These are phyloP conservation scores for Acleris literana DNA, from an alignment of 2,888 invertebrate genomes.

Conservation along the genomic window DNA sequence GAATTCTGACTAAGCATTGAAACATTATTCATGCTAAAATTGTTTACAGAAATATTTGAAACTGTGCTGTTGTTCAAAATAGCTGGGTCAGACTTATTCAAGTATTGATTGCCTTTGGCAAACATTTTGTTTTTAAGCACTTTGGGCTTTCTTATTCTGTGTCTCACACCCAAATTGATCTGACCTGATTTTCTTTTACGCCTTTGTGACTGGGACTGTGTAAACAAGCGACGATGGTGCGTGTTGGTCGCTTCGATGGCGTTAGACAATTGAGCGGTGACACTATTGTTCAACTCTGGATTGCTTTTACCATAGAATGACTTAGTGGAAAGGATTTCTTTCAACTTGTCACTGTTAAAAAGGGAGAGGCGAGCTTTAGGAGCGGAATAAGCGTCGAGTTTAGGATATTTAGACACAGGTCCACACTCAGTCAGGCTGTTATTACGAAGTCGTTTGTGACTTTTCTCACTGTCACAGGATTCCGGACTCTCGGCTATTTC, in stretches of 20 bases:
- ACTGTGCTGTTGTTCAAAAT: conserved; percentile 43
- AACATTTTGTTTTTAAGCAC: conserved; percentile 60
- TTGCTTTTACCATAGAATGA: conserved; percentile 82
- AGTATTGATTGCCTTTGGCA: conserved; percentile 43
- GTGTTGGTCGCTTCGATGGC: conserved; percentile 62
- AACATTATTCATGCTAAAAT: conserved; percentile 47
- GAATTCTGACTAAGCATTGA: conserved; percentile 64
- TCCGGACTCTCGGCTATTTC: conserved; percentile 75
- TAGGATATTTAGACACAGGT: conserved; percentile 65
- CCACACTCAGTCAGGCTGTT: conserved; percentile 62
- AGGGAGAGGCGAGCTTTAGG: conserved; percentile 76
- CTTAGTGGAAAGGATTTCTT: conserved; percentile 79
- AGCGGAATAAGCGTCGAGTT: conserved; percentile 59
- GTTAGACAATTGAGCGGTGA: conserved; percentile 61
- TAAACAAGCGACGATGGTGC: conserved; percentile 54
- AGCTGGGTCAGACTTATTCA: conserved; percentile 41
- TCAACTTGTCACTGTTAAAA: conserved; percentile 71
- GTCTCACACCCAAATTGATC: conserved; percentile 87
- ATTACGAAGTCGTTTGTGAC: conserved; percentile 68
- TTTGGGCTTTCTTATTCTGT: conserved; percentile 86
- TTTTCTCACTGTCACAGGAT: conserved; percentile 69
- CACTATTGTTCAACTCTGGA: conserved; percentile 64
- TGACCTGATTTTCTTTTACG: conserved; percentile 77
- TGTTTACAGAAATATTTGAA: conserved; percentile 42
- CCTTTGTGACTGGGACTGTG: conserved; percentile 57